Conservation (phyloP, 2,797 vertebrate genomes). For the Falco peregrinus region DNA sequence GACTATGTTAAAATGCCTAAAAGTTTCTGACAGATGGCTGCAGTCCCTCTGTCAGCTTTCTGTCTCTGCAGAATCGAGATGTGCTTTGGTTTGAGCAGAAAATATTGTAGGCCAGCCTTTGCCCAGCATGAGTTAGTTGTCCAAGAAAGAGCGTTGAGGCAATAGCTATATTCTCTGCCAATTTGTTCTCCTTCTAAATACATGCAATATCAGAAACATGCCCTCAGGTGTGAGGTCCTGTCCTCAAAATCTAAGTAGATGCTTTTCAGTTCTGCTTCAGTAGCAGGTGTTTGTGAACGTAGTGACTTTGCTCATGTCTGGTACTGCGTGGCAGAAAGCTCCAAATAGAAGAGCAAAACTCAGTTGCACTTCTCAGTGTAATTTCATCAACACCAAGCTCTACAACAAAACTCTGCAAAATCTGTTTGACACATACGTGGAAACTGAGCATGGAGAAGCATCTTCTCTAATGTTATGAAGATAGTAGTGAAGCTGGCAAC, state of each 20-base stretch:
- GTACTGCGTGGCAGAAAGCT: not conserved
- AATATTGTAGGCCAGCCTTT: not conserved
- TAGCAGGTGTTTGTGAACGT: not conserved
- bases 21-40: conserved; percentile 32
- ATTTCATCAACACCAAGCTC: not conserved
- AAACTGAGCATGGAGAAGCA: not conserved
- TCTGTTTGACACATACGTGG: not conserved
- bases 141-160: not conserved
- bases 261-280: not conserved
- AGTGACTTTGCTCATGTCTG: not conserved
- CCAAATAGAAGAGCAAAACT: not conserved
- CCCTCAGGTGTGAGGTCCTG: not conserved
- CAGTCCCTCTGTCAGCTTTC: not conserved
- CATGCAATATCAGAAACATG: not conserved
- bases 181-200: not conserved
- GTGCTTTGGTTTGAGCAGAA: not conserved
- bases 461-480: not conserved
- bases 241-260: not conserved
- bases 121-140: not conserved
- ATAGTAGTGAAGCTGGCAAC: not conserved
- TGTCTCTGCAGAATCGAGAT: not conserved
- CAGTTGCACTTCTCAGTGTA: not conserved
- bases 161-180: not conserved
- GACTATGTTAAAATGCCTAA: conserved; percentile 16
- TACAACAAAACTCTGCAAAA: not conserved